Base-by-base conservation (phyloP, 2,113 vertebrate species). In the Phasianus colchicus region DNA sequence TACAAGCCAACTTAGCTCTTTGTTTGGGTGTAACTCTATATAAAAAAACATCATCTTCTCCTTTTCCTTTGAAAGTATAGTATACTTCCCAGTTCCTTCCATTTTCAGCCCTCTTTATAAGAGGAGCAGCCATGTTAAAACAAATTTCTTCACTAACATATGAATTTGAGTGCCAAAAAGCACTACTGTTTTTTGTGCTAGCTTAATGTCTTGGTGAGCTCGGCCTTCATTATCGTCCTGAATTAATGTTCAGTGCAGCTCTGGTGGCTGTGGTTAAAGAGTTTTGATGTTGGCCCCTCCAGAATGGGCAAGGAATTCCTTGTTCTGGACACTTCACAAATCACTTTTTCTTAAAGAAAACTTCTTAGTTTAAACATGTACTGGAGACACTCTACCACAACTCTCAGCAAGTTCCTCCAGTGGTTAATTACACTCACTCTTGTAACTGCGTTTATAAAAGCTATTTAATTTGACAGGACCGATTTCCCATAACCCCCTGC, bases 401-500 rank as follows among this genome's bases (percentile, higher is more conserved):
- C n/a, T 64, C 25, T 91, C n/a, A 16, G 16, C 42, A 60, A 86
- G 88, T 48, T 86, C 25, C 76, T 86, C 72, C 48, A 15, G 50
- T 12, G 63, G 20, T 95, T 96, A 94, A 95, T 96, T 95, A 96
- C 74, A 80, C 69, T 90, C 92, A 36, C 29, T 81, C 80, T 77
- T 71, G 60, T 96, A 93, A 95, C 71, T 93, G 79, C 1, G 5
- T 78, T 96, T 95, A 90, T 95, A 96, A 95, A 96, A 96, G 92
- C 90, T 40, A n/a, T 80, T 94, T 95, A 95, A 96, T 96, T 95
- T 94, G 92, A 95, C 96, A 83, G 81, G 92, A 96, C 93, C 20
- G 61, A 96, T 96, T 96, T 95, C 93, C 93, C 96, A 96, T 95
- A 96, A 91, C 88, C 96, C 92, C 90, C 86, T 93, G 83, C 92